These are phyloP conservation scores for Aporophyla lueneburgensis DNA, from an alignment of 2,888 invertebrate genomes.

Conservation along the genomic window DNA sequence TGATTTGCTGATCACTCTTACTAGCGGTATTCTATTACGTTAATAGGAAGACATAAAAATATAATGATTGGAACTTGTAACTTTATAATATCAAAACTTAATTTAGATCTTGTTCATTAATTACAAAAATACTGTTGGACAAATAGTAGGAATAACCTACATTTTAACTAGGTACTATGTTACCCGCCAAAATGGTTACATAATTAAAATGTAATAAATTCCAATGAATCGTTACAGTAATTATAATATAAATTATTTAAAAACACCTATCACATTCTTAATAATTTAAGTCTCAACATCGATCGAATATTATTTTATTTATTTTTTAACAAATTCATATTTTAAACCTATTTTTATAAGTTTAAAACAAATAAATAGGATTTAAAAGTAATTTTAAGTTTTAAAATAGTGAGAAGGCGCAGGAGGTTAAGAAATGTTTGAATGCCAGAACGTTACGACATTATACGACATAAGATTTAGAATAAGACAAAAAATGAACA, in stretches of 20 bases:
- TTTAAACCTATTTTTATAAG: conserved; percentile 47
- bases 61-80: conserved; percentile 60
- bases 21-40: background rate
- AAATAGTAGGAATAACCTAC: conserved; percentile 78
- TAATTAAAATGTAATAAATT: conserved; percentile 70
- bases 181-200: conserved; percentile 67
- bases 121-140: conserved; percentile 81
- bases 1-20: conserved; percentile 31
- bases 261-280: conserved; percentile 84
- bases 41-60: background rate
- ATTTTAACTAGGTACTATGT: conserved; percentile 66
- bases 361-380: conserved; percentile 38
- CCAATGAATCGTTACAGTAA: conserved; percentile 71
- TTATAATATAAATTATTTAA: conserved; percentile 75
- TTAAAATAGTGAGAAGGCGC: conserved; percentile 50
- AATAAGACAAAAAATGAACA: conserved; percentile 8
- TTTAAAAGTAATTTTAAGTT: conserved; percentile 34
- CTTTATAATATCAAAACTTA: conserved; percentile 53
- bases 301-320: conserved; percentile 76
- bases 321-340: conserved; percentile 71
- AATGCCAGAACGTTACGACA: conserved; percentile 54
- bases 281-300: conserved; percentile 81
- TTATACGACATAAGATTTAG: conserved; percentile 19
- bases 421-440: conserved; percentile 26
- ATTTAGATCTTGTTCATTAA: conserved; percentile 66